Base-by-base conservation (phyloP, 2,888 invertebrate species). In the Diadegma fenestrale region DNA sequence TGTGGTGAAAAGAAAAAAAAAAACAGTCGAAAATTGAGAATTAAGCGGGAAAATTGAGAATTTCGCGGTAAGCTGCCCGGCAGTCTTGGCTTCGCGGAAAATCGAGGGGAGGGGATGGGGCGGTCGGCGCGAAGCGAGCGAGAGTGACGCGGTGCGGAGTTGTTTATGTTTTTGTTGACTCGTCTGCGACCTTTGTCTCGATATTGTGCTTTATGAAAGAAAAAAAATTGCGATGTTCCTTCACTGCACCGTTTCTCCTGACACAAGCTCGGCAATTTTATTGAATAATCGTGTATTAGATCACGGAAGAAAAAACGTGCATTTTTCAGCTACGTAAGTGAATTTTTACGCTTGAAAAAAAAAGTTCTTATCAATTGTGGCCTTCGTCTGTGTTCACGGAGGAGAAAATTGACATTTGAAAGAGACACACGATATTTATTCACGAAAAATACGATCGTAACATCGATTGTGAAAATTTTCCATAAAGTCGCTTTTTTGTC, bases 231-330 rank as follows among this genome's bases (percentile, higher is more conserved):
- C 33, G n/a, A 7, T 33, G 17, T 8, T 33, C n/a, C 2, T 37
- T n/a, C 14, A 26, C 26, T 22, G 10, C 14, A 58, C 22, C 12
- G 58, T 58, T 19, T 2, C 8, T 51, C 19, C 19, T 19, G 19
- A 51, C 51, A 19, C 8, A 51, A 19, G 51, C 19, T 51, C 14
- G 10, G 58, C 26, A 30, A 33, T 63, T 37, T n/a, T 63, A 33
- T 33, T 63, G 33, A 37, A 33, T 63, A 33, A 63, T 37, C n/a
- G n/a, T 63, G n/a, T 37, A 63, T 63, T 63, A 37, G 33, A 30
- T 33, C 12, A 26, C 4, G 58, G 58, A 58, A 26, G 12, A 26
- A 26, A 58, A 58, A 58, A 26, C 10, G 14, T 14, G 58, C 58
- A 58, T 58, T 58, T 26, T 14, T 22, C 12, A 58, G 22, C 26